Conservation (phyloP, 2,113 vertebrate genomes). For the Crotalus horridus region DNA sequence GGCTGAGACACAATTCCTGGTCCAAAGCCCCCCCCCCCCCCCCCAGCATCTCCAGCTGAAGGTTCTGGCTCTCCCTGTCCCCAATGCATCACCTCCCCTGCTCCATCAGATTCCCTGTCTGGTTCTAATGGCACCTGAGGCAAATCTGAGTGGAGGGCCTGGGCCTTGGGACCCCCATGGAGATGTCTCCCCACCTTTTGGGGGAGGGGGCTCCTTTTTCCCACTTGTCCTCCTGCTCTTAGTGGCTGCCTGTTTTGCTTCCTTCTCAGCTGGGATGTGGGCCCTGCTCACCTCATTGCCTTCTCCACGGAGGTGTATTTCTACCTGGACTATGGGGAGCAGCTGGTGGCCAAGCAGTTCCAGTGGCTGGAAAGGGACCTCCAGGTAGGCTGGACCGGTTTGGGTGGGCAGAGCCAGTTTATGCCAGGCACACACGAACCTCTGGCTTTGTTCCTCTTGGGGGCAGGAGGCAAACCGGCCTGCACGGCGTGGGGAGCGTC, state of each 20-base stretch:
- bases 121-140: neutral
- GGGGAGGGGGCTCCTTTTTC: neutral
- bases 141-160: neutral
- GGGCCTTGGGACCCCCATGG: neutral
- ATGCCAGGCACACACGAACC: fast-evolving
- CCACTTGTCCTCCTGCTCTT: neutral
- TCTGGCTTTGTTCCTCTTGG: neutral
- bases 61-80: neutral
- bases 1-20: neutral
- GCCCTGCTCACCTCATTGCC: conserved; percentile 83
- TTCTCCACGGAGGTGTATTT: conserved; percentile 89
- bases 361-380: conserved; percentile 81
- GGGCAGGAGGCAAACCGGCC: conserved; percentile 71
- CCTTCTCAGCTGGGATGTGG: conserved; percentile 81
- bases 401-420: neutral
- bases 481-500: conserved; percentile 67
- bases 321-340: conserved; percentile 73
- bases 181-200: neutral
- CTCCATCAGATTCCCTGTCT: neutral
- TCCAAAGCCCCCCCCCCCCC: neutral
- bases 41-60: neutral
- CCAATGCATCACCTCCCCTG: neutral
- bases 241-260: neutral
- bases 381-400: conserved; percentile 61
- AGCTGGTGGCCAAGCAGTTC: conserved; percentile 79